A percentile compares a stretch with the other conserved stretches of the same genome.
These are phyloP conservation scores for Epinephelus moara DNA, from an alignment of 2,113 vertebrate genomes.

Conservation along the genomic window DNA sequence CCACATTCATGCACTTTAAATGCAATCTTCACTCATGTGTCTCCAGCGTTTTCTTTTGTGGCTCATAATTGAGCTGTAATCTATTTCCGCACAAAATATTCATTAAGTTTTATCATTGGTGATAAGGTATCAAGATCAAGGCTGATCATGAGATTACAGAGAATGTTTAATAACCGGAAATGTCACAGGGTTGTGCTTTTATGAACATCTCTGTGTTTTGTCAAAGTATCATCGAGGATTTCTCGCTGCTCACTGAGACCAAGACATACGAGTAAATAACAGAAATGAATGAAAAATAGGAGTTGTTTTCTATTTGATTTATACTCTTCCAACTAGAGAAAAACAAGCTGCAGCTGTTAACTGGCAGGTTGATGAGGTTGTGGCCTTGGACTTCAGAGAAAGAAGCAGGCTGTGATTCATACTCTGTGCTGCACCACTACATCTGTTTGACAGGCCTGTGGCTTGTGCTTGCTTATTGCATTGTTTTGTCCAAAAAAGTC, in stretches of 20 bases:
- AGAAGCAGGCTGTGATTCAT: slow-evolving; percentile 23
- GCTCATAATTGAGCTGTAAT: not conserved
- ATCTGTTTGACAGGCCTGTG: not conserved
- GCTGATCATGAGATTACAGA: not conserved
- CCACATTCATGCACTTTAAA: not conserved
- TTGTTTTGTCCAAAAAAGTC: not conserved
- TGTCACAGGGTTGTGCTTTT: not conserved
- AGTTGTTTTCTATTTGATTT: slow-evolving; percentile 10
- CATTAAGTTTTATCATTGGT: not conserved
- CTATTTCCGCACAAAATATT: not conserved
- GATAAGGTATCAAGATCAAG: not conserved
- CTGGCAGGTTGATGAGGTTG: not conserved
- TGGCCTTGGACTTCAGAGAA: slow-evolving; percentile 25
- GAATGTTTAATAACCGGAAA: not conserved
- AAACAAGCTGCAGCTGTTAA: slow-evolving; percentile 7
- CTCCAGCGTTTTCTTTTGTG: not conserved
- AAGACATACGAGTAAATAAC: not conserved
- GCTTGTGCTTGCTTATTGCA: not conserved
- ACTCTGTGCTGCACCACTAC: not conserved
- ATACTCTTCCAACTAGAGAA: not conserved
- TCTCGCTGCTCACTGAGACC: not conserved
- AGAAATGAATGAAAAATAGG: not conserved
- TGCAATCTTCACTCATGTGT: not conserved
- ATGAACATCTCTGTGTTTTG: not conserved
- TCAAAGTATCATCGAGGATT: not conserved